These are phyloP conservation scores for Cranoglanis bouderius DNA, from an alignment of 2,113 vertebrate genomes.

Conservation along the genomic window DNA sequence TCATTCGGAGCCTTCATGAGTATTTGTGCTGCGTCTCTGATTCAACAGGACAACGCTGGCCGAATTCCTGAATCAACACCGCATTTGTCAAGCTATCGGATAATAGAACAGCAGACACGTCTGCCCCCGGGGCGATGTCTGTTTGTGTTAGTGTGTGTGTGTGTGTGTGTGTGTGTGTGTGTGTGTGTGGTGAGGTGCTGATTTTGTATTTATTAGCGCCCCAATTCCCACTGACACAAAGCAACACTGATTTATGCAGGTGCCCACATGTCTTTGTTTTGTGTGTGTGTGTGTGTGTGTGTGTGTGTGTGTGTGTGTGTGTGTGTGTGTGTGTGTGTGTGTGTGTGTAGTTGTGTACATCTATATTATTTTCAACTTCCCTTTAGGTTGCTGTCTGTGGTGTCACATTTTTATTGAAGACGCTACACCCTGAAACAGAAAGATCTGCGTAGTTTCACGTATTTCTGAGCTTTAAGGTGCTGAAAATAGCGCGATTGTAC, in stretches of 20 bases:
- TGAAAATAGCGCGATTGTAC: not conserved
- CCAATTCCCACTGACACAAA: not conserved
- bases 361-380: not conserved
- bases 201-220: conserved; percentile 15
- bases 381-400: not conserved
- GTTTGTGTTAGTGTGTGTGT: conserved; percentile 7
- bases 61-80: not conserved
- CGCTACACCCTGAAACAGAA: not conserved
- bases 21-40: not conserved
- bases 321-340: not conserved
- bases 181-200: not conserved
- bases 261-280: not conserved
- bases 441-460: not conserved
- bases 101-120: not conserved
- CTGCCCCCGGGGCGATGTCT: not conserved
- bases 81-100: not conserved
- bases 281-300: not conserved
- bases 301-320: not conserved
- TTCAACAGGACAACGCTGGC: not conserved
- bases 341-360: not conserved
- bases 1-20: not conserved
- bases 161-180: not conserved
- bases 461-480: not conserved
- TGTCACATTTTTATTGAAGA: not conserved
- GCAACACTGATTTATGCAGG: not conserved